Evolutionary conservation across 2,113 vertebrate genomes (phyloP), one percentile per base, ranked within the genome.

Genomic region (Corvus moneduloides): DNA sequence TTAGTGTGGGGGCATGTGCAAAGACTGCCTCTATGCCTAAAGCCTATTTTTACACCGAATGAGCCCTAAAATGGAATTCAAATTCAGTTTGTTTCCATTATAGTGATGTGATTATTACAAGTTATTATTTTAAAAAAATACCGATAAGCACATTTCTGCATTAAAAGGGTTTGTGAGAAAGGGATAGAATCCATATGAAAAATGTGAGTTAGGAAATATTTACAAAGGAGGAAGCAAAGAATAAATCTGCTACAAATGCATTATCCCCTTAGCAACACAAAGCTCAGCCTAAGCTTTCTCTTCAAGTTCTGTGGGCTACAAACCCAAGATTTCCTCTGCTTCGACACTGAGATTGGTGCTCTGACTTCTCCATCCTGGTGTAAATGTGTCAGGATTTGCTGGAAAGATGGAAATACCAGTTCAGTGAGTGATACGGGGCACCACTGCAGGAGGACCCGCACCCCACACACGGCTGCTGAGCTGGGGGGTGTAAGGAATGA

Each of bases 31-130:
- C 46, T 10, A 30, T 49, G 49, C 52, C 59, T 39, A 41, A 56
- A 93, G 56, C 44, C 48, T 63, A 74, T 89, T 96, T 90, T 87
- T 69, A 41, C 87, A 54, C 32, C 19, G 59, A 82, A 32, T 20
- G 76, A 52, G 52, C 81, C 76, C 52, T 81, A 74, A 80, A 94
- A 93, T 84, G 88, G 88, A 84, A 96, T 94, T 96, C 68, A 84
- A 67, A 84, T 67, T 44, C 64, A 23, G 64, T 84, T 94, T 92
- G 72, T 83, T 90, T 88, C 69, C 67, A 66, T 90, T 93, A 88
- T 12, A 32, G 33, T 9, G 52, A 79, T 86, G 59, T 33, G 46
- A 88, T 90, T 90, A 54, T 82, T 76, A 59, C 72, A 64, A 89
- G 84, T 63, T 75, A 84, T 64, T 90, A 80, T 87, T 91, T 77